Evolutionary conservation across 2,113 vertebrate genomes (phyloP).

Genomic region (Sus scrofa): T2T-Sscrofa CM000825.6:61052501-61053000

Average conservation of each 20-base stretch:
- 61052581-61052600: background rate
- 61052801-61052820: background rate
- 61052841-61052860: background rate
- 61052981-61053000: slow-evolving; percentile 34
- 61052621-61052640: background rate
- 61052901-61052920: slow-evolving; percentile 58
- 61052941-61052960: slow-evolving; percentile 61
- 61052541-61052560: background rate
- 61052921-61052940: slow-evolving; percentile 68
- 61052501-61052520: background rate
- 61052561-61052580: background rate
- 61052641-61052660: background rate
- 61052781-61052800: background rate
- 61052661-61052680: background rate
- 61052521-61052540: background rate
- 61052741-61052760: background rate
- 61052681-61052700: background rate
- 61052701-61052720: background rate
- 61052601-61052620: background rate
- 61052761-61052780: background rate
- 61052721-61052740: background rate
- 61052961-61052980: slow-evolving; percentile 67
- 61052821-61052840: background rate
- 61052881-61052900: slow-evolving; percentile 29
- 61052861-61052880: background rate